These are phyloP conservation scores for Cladorhizidae sp. DNA, from an alignment of 37 sponge, comb jelly and placozoan species.

Conservation along the genomic window DNA sequence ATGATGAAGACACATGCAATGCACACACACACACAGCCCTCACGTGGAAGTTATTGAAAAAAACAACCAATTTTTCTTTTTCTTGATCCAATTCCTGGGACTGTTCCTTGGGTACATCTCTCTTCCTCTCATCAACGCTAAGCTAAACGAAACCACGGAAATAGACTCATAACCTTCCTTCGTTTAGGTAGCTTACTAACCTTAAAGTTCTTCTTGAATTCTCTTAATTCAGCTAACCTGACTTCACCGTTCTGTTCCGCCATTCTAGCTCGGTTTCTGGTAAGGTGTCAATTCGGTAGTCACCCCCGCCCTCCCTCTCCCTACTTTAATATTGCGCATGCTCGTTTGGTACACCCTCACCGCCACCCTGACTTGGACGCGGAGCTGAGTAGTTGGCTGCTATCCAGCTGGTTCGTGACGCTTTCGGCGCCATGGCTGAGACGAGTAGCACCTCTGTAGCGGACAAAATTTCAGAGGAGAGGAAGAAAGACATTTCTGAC, in stretches of 20 bases:
- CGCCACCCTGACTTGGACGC: no score
- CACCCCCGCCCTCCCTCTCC: no score
- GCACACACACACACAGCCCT: not conserved
- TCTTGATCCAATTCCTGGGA: slow-evolving; percentile 8
- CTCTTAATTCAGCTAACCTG: slow-evolving; percentile 9
- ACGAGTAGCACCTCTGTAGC: slow-evolving; percentile 23
- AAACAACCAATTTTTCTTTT: slow-evolving; percentile 23
- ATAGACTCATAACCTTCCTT: not conserved
- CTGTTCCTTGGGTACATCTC: not conserved
- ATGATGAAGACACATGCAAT: no score
- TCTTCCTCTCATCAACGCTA: not conserved
- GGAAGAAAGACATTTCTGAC: slow-evolving; percentile 18
- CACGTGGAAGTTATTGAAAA: slow-evolving; percentile 43
- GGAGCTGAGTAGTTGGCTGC: no score
- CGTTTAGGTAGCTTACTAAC: not conserved
- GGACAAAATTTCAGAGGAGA: slow-evolving; percentile 33
- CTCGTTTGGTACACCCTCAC: no score
- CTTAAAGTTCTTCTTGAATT: slow-evolving; percentile 34
- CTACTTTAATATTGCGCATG: no score
- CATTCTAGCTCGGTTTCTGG: no score
- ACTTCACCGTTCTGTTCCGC: no score
- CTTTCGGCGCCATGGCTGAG: slow-evolving; percentile 17
- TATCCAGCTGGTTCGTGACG: no score
- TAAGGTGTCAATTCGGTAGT: no score
- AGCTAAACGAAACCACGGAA: not conserved